Evolutionary conservation across 2,888 invertebrate genomes (phyloP).

Genomic region (Thereva unica): DNA sequence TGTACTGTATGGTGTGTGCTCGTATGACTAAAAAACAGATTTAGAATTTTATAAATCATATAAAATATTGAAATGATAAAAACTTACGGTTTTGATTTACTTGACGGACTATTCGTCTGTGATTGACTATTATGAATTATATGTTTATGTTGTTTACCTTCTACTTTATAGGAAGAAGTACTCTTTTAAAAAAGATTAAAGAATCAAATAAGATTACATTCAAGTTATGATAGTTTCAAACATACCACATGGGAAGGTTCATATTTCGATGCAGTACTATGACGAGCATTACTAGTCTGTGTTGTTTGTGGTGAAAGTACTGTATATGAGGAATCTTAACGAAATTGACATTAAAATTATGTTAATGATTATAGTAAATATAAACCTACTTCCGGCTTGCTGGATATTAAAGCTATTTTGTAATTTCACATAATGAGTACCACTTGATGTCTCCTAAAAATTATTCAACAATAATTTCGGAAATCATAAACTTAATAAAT

Average conservation of each 20-base stretch:
- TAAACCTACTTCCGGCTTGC: slow-evolving; percentile 53
- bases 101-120: slow-evolving; percentile 42
- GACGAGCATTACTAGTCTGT: slow-evolving; percentile 25
- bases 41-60: not conserved
- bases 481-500: not conserved
- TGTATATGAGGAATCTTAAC: slow-evolving; percentile 52
- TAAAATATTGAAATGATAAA: not conserved
- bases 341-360: slow-evolving; percentile 6
- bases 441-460: slow-evolving; percentile 51
- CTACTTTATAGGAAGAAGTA: slow-evolving; percentile 44
- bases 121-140: slow-evolving; percentile 50
- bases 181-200: not conserved
- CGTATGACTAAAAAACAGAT: slow-evolving; percentile 36
- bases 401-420: slow-evolving; percentile 51
- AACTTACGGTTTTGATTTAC: slow-evolving; percentile 57
- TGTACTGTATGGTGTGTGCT: slow-evolving; percentile 46
- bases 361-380: not conserved
- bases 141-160: slow-evolving; percentile 51
- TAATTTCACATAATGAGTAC: slow-evolving; percentile 53
- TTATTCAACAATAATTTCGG: slow-evolving; percentile 21
- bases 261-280: slow-evolving; percentile 31
- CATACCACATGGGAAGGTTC: slow-evolving; percentile 24
- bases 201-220: not conserved
- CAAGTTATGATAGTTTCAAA: not conserved
- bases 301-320: slow-evolving; percentile 42